phyloP scores from a whole-genome alignment of 2,797 vertebrate species.

The Linurgus olivaceus region DNA sequence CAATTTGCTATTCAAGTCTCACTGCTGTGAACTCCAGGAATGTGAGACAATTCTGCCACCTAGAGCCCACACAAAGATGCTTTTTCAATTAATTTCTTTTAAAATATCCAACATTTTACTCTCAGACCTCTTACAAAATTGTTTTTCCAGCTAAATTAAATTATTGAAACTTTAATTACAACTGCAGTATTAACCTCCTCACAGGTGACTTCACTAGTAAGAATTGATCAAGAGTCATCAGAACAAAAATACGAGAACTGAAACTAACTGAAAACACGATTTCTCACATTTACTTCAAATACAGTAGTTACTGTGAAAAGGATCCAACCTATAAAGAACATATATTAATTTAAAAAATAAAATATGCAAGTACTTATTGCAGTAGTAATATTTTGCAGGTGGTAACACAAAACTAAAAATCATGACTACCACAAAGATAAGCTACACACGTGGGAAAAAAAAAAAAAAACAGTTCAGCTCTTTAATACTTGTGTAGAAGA shows the following conservation, averaged over 20 bases:
- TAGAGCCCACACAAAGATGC: conserved; percentile 12
- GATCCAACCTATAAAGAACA: not conserved
- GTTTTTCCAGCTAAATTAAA: not conserved
- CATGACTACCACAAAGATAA: not conserved
- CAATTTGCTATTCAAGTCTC: not conserved
- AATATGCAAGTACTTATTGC: not conserved
- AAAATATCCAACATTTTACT: not conserved
- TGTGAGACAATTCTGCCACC: conserved; percentile 56
- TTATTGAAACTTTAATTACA: not conserved
- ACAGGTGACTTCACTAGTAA: not conserved
- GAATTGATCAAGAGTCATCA: not conserved
- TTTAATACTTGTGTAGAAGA: not conserved
- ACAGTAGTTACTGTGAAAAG: not conserved
- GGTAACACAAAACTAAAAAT: not conserved
- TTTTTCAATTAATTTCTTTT: not conserved
- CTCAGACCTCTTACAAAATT: not conserved
- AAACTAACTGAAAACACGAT: not conserved
- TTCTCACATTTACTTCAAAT: not conserved
- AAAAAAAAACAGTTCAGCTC: not conserved
- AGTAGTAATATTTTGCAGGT: not conserved
- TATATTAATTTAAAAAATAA: not conserved
- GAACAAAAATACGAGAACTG: not conserved
- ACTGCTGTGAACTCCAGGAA: not conserved
- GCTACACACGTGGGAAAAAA: not conserved
- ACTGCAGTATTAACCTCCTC: not conserved